A percentile compares a stretch with the other conserved stretches of the same genome.
Conservation (phyloP, 2,797 vertebrate species). For the Mallotus villosus region DNA sequence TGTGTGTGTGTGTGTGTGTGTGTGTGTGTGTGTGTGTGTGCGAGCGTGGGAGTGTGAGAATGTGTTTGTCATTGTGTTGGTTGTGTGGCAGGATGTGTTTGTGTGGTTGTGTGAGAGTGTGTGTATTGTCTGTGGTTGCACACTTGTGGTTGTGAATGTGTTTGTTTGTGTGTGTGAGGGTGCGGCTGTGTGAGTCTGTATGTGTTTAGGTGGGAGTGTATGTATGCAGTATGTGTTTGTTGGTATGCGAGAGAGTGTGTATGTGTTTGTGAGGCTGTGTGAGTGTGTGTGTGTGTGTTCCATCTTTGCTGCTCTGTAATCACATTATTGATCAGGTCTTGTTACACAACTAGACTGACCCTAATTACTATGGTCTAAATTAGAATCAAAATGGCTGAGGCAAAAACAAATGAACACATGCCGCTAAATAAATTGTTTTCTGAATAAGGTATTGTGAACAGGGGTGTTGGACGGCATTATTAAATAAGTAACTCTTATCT, state of each 20-base stretch:
- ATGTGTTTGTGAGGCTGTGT: neutral
- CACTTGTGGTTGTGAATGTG: too few relatives aligned
- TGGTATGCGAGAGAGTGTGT: slow-evolving; percentile 15
- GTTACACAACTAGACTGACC: slow-evolving; percentile 49
- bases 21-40: neutral
- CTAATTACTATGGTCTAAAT: slow-evolving; percentile 49
- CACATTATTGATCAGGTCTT: slow-evolving; percentile 63
- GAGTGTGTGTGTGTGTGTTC: neutral
- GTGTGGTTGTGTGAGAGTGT: slow-evolving; percentile 4
- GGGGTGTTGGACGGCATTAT: too few relatives aligned
- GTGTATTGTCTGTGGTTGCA: neutral
- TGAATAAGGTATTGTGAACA: neutral
- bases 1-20: neutral
- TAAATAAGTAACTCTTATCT: too few relatives aligned
- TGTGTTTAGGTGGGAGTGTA: slow-evolving; percentile 4
- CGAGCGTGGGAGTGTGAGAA: neutral
- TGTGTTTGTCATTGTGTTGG: neutral
- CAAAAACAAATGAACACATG: slow-evolving; percentile 22
- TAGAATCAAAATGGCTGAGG: slow-evolving; percentile 68
- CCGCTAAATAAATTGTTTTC: neutral
- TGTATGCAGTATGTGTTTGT: slow-evolving; percentile 3
- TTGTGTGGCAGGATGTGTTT: neutral
- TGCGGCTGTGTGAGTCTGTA: neutral
- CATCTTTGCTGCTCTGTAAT: slow-evolving; percentile 24
- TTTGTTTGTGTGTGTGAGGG: too few relatives aligned